Evolutionary conservation across 2,113 vertebrate species (phyloP).

Genomic region (Syrrhaptes paradoxus): DNA sequence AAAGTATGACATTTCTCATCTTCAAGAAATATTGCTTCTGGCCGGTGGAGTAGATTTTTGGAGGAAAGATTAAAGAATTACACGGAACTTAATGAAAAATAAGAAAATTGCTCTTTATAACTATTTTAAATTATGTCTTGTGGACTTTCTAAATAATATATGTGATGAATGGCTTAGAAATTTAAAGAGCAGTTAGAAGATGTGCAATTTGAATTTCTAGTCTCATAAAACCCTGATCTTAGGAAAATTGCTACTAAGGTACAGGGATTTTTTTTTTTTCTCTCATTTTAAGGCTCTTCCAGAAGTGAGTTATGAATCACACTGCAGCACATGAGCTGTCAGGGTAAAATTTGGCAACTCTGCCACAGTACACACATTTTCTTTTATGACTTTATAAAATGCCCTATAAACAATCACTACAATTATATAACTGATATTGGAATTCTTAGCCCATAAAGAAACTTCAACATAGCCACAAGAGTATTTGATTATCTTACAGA

Average conservation of each 20-base stretch:
- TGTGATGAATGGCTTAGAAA: not conserved
- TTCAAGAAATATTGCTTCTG: not conserved
- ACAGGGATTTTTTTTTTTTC: not conserved
- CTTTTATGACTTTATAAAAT: constrained; percentile 25
- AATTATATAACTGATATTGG: not conserved
- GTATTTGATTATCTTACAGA: not conserved
- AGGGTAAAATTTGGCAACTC: not conserved
- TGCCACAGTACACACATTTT: not conserved
- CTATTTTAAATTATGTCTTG: not conserved
- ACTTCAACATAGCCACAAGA: not conserved
- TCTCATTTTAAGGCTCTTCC: not conserved
- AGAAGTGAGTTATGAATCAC: not conserved
- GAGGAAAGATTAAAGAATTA: not conserved
- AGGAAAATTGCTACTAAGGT: not conserved
- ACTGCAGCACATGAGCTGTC: not conserved
- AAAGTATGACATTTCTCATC: not conserved
- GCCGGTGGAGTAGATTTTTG: not conserved
- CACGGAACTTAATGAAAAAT: not conserved
- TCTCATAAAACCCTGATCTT: not conserved
- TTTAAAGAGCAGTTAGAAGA: not conserved
- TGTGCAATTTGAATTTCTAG: not conserved
- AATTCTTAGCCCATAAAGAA: not conserved
- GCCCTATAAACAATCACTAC: not conserved
- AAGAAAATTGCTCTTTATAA: not conserved
- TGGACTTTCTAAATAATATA: not conserved